Base-by-base conservation (phyloP, 2,888 invertebrate species). In the Chaitophorus viminalis region DNA sequence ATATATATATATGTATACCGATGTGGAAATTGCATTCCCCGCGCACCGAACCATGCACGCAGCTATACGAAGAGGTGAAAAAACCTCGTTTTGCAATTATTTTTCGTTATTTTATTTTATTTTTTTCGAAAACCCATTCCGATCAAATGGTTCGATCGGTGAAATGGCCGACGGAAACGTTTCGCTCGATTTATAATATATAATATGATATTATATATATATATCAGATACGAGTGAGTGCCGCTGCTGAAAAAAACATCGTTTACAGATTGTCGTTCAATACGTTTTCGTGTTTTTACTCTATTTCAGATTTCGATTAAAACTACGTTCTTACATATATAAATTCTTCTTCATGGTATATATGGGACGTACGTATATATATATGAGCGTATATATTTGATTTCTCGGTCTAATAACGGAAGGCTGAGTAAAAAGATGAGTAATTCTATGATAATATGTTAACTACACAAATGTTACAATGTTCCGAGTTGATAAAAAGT, bases 121-220 rank as follows among this genome's bases (percentile, higher is more conserved):
- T 54, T 79, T 21, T 52, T 79, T 46, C 18, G 36, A 25, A 87
- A 87, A 81, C 72, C 74, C n/a, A 81, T 87, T 87, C 74, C 74
- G 87, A 87, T 87, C 87, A 81, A 81, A 87, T 87, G 87, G 87
- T 46, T 79, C 79, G 87, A 87, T 87, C 78, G 70, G 52, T 9
- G 52, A 70, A 78, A 86, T 29, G 85, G 85, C 25, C 72, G 33
- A 36, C 60, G 39, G 74, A 76, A 46, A 84, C 87, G 72, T 86
- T 86, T 78, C 72, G 78, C 78, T 86, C 52, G 72, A 85, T n/a
- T 85, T 77, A 70, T 52, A 52, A 54, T 36, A 36, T 46, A 46
- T 82, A 81, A n/a, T 81, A 52, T 77, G 54, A n/a, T n/a, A n/a
- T n/a, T 18, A 75, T 36, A 46, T 81, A 81, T 81, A 52, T 77